These are phyloP conservation scores for Calephelis virginiensis DNA, from an alignment of 1,140 invertebrate species.

Conservation along the genomic window DNA sequence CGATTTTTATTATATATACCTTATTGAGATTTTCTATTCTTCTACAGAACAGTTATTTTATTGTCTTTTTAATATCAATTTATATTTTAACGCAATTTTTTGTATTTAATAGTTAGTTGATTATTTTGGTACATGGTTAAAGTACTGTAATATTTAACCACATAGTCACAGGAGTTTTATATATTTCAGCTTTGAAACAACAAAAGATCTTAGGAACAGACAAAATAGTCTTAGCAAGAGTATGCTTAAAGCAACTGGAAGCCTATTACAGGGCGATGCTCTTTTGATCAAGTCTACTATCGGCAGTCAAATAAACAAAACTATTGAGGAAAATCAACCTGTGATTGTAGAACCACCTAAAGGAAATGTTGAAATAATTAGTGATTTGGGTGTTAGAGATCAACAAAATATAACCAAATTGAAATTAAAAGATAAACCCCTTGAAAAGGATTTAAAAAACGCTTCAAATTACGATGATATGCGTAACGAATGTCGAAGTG, in stretches of 20 bases:
- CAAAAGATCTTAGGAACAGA: slow-evolving; percentile 67
- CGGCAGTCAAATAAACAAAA: slow-evolving; percentile 48
- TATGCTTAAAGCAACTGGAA: slow-evolving; percentile 65
- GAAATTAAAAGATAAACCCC: slow-evolving; percentile 47
- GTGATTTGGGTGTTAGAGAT: slow-evolving; percentile 22
- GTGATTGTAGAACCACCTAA: slow-evolving; percentile 43
- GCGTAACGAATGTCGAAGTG: slow-evolving; percentile 47
- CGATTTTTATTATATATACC: no score
- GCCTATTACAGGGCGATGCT: slow-evolving; percentile 64
- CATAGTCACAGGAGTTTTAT: background rate
- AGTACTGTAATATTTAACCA: background rate
- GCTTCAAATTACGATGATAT: slow-evolving; percentile 59
- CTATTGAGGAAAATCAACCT: slow-evolving; percentile 37
- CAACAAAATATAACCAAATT: slow-evolving; percentile 52
- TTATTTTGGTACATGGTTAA: background rate
- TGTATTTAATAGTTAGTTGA: background rate
- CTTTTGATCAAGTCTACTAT: slow-evolving; percentile 64
- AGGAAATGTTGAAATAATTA: slow-evolving; percentile 29
- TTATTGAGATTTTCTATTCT: no score
- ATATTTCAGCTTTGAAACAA: slow-evolving; percentile 62
- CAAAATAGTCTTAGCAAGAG: slow-evolving; percentile 72
- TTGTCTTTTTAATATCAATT: no score
- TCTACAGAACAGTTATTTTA: no score
- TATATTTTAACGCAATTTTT: no score
- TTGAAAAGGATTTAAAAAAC: slow-evolving; percentile 62